Conservation (phyloP, 2,113 vertebrate genomes). For the Plectropomus leopardus region DNA sequence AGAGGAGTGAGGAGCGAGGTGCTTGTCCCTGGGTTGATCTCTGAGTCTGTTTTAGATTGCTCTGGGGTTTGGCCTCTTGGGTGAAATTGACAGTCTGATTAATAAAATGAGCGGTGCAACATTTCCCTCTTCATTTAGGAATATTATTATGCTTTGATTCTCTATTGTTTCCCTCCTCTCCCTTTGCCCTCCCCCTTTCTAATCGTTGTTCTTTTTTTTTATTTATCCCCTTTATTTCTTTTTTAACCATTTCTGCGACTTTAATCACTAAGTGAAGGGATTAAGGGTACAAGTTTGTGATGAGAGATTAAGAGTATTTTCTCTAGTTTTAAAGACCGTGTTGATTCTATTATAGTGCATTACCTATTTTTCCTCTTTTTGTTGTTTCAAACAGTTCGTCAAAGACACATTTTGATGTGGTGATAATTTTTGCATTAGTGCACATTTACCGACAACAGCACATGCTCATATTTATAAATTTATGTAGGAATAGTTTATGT, state of each 20-base stretch:
- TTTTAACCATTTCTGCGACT: constrained; percentile 16
- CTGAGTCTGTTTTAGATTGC: constrained; percentile 91
- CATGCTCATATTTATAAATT: neutral
- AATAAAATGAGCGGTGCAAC: constrained; percentile 98
- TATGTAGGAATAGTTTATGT: neutral
- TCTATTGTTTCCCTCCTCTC: constrained; percentile 94
- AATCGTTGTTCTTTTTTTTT: constrained; percentile 60
- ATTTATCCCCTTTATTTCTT: constrained; percentile 67
- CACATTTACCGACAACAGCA: constrained; percentile 11
- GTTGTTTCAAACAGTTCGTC: constrained; percentile 7
- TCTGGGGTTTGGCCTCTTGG: constrained; percentile 99
- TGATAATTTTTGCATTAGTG: constrained; percentile 33
- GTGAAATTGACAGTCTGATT: constrained; percentile 99
- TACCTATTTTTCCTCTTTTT: neutral
- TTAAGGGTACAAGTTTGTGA: neutral
- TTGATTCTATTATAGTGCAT: neutral
- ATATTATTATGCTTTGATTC: constrained; percentile 99
- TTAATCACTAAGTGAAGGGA: constrained; percentile 16
- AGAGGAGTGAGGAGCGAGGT: constrained; percentile 92
- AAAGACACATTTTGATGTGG: constrained; percentile 37
- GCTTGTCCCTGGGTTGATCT: constrained; percentile 92
- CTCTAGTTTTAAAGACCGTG: neutral
- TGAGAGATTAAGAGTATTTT: neutral
- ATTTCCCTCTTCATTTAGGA: constrained; percentile 99
- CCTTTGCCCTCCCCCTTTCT: constrained; percentile 65